phyloP scores from a whole-genome alignment of 2,797 vertebrate species.

The Alca torda region DNA sequence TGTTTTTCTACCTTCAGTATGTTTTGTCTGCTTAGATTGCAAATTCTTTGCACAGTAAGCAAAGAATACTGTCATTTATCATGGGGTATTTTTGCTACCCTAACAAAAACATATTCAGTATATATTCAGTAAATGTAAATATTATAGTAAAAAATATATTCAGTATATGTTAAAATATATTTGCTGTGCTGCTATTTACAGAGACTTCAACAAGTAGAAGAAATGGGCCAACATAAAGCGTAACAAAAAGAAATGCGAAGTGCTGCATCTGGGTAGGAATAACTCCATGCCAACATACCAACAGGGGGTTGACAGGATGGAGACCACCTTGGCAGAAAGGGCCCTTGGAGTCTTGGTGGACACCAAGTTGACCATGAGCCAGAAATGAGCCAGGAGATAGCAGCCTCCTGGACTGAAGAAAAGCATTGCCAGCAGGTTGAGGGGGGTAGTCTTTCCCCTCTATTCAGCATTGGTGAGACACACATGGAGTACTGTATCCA shows the following conservation, averaged over 20 bases:
- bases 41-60: not conserved
- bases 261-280: not conserved
- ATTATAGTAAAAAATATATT: not conserved
- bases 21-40: not conserved
- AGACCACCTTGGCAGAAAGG: not conserved
- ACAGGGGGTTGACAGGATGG: accelerated
- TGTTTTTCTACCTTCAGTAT: not conserved
- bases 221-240: not conserved
- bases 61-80: not conserved
- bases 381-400: not conserved
- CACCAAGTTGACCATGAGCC: not conserved
- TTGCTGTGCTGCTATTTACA: not conserved
- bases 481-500: not conserved
- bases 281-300: not conserved
- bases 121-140: too few relatives aligned
- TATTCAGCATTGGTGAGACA: not conserved
- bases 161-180: not conserved
- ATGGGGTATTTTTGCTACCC: not conserved
- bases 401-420: not conserved
- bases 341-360: not conserved
- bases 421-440: not conserved
- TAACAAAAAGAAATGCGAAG: not conserved
- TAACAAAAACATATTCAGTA: not conserved
- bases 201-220: not conserved
- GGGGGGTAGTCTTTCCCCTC: not conserved